phyloP scores from a whole-genome alignment of 2,797 vertebrate genomes.

The Graptemys geographica region DNA sequence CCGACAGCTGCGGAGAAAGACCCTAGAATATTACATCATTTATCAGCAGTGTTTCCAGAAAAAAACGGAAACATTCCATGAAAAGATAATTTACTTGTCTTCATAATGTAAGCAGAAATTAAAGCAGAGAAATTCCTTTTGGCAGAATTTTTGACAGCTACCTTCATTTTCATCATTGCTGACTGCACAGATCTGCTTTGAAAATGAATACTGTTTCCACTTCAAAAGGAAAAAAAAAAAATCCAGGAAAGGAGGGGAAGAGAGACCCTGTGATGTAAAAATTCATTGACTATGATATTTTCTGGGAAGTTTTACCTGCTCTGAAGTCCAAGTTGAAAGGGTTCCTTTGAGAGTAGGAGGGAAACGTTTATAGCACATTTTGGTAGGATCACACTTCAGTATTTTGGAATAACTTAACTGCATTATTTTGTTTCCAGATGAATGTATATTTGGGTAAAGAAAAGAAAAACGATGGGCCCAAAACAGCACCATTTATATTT shows the following conservation, averaged over 20 bases:
- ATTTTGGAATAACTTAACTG: background rate
- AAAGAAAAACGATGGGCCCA: background rate
- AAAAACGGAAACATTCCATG: constrained; percentile 73
- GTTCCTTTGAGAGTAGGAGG: constrained; percentile 45
- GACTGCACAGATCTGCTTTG: constrained; percentile 50
- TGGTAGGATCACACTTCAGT: background rate
- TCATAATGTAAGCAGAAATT: constrained; percentile 72
- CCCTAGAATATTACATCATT: constrained; percentile 59
- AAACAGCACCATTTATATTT: background rate
- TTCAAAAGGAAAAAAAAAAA: constrained; percentile 48
- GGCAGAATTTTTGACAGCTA: constrained; percentile 66
- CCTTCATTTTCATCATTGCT: constrained; percentile 54
- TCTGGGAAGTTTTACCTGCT: constrained; percentile 60
- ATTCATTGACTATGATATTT: constrained; percentile 24
- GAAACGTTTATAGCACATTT: constrained; percentile 56
- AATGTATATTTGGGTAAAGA: constrained; percentile 14
- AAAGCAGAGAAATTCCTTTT: constrained; percentile 74
- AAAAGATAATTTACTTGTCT: constrained; percentile 78
- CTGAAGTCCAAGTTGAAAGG: constrained; percentile 38
- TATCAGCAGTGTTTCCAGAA: constrained; percentile 58
- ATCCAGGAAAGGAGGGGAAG: background rate
- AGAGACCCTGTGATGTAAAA: constrained; percentile 52
- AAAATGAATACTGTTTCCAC: constrained; percentile 56
- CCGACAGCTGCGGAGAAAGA: constrained; percentile 36
- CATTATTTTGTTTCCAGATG: rapidly evolving